These are phyloP conservation scores for Campylomormyrus tamandua DNA, from an alignment of 2,113 vertebrate genomes.

Conservation along the genomic window DNA sequence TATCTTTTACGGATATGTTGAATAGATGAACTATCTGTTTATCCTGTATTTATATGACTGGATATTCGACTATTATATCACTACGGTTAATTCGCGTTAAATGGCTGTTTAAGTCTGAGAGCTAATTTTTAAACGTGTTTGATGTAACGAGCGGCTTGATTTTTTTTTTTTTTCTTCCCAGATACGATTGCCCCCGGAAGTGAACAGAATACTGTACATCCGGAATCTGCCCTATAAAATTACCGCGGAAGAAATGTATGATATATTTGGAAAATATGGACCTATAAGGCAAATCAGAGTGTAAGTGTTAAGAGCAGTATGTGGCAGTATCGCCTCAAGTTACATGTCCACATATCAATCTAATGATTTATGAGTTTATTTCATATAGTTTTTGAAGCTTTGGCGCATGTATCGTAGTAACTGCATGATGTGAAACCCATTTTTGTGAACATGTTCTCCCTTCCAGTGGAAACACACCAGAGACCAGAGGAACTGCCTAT, in stretches of 20 bases:
- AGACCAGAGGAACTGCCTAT: conserved; percentile 91
- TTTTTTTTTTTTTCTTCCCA: conserved; percentile 36
- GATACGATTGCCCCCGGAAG: conserved; percentile 95
- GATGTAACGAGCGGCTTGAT: not conserved
- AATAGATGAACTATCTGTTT: not conserved
- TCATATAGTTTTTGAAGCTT: not conserved
- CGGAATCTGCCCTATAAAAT: conserved; percentile 96
- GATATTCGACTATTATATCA: not conserved
- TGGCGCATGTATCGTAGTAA: not conserved
- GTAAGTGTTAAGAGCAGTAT: conserved; percentile 61
- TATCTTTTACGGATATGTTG: not conserved
- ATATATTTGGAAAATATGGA: conserved; percentile 98
- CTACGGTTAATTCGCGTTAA: not conserved
- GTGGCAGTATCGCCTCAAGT: not conserved
- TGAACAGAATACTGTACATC: conserved; percentile 93
- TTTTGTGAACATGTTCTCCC: not conserved
- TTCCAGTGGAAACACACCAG: conserved; percentile 90
- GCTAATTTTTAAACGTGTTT: not conserved
- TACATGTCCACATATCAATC: not conserved
- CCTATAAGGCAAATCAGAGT: conserved; percentile 97
- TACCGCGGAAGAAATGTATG: conserved; percentile 98
- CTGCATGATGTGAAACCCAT: not conserved
- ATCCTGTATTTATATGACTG: not conserved
- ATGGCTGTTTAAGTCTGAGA: not conserved
- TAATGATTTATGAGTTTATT: not conserved